A percentile compares a stretch with the other conserved stretches of the same genome.
phyloP scores from a whole-genome alignment of 1,140 invertebrate genomes.

The Drosophila ohnishii region DNA sequence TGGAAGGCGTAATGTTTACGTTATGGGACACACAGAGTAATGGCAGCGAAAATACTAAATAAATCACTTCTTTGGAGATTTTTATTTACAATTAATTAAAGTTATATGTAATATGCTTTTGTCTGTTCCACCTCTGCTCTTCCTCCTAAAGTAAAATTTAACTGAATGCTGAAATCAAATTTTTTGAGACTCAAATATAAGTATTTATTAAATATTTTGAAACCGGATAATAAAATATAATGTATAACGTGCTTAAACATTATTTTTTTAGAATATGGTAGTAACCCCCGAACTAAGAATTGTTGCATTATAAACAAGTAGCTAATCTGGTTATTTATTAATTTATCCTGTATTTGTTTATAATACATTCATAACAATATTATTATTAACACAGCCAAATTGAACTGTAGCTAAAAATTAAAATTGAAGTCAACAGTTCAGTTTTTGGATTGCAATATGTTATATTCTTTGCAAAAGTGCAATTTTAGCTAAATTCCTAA shows the following conservation, averaged over 20 bases:
- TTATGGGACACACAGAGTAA: conserved; percentile 55
- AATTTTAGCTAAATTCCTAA: neutral
- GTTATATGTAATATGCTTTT: no score
- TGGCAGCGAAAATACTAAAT: neutral
- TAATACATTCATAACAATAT: no score
- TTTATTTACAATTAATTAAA: neutral
- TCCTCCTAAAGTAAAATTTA: neutral
- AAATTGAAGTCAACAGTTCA: no score
- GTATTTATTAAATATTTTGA: neutral
- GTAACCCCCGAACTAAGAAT: neutral
- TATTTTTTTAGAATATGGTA: no score
- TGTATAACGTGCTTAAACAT: no score
- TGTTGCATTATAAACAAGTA: neutral
- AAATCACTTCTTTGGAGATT: neutral
- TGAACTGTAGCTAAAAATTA: no score
- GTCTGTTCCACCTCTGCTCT: no score
- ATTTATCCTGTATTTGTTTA: no score
- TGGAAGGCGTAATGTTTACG: conserved; percentile 72
- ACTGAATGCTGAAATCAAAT: no score
- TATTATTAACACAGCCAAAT: no score
- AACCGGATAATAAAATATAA: neutral
- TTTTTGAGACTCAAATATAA: no score
- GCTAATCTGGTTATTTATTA: neutral
- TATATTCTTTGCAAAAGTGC: neutral
- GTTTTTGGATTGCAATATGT: neutral